Conservation (phyloP, 2,888 invertebrate genomes). For the Therioaphis trifolii region DNA sequence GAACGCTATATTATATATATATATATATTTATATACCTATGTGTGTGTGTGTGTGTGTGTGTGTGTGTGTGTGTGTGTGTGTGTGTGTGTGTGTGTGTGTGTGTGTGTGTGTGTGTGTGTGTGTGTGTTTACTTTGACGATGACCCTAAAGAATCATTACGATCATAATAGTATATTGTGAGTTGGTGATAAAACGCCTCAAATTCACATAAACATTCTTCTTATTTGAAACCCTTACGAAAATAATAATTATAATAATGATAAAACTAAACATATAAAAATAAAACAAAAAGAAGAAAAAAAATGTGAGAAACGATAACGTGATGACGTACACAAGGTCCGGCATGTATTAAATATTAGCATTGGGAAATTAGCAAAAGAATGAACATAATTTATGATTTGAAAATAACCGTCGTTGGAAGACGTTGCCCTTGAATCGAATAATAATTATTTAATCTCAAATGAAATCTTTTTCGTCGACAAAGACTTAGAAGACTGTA, state of each 20-base stretch:
- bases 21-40: too few species aligned
- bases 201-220: background rate
- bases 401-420: constrained; percentile 34
- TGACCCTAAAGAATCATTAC: constrained; percentile 42
- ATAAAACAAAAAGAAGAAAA: background rate
- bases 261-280: background rate
- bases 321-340: constrained; percentile 43
- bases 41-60: background rate
- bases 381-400: constrained; percentile 39
- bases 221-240: background rate
- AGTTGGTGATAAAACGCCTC: background rate
- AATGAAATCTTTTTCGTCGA: constrained; percentile 12
- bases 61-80: background rate
- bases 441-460: constrained; percentile 31
- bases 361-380: constrained; percentile 23
- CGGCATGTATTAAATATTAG: constrained; percentile 21
- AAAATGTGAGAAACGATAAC: constrained; percentile 5
- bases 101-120: background rate
- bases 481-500: background rate
- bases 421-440: constrained; percentile 38
- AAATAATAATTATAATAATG: background rate
- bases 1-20: background rate
- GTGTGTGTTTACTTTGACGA: constrained; percentile 17
- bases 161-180: background rate
- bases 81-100: background rate